Evolutionary conservation across 2,797 vertebrate species (phyloP).

Genomic region (Dallia pectoralis): DNA sequence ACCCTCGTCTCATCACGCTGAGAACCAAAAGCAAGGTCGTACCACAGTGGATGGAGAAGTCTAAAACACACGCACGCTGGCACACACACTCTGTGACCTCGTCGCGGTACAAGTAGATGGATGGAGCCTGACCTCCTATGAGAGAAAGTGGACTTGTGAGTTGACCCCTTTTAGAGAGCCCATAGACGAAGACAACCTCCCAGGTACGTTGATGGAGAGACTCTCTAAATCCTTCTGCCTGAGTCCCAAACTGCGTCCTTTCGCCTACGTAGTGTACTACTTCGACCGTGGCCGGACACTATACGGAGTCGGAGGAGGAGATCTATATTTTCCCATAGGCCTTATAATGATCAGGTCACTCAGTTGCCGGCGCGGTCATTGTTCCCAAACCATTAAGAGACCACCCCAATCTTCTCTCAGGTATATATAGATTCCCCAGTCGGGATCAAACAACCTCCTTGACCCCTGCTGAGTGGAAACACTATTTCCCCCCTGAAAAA

Average conservation of each 20-base stretch:
- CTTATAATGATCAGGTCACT: neutral
- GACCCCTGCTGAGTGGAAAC: neutral
- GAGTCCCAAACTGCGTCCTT: neutral
- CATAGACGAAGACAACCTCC: neutral
- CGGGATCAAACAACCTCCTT: neutral
- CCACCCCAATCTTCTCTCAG: neutral
- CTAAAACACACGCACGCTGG: neutral
- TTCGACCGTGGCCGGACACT: neutral
- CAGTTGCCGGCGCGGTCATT: neutral
- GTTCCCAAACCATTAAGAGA: neutral
- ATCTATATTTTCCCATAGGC: neutral
- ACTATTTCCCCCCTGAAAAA: neutral
- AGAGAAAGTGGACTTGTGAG: conserved; percentile 13
- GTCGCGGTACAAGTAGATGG: conserved; percentile 24
- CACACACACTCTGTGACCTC: conserved; percentile 23
- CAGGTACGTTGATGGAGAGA: neutral
- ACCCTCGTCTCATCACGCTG: neutral
- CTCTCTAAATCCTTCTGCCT: neutral
- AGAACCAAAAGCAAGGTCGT: conserved; percentile 5
- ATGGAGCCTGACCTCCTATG: neutral
- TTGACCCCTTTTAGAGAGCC: conserved; percentile 18
- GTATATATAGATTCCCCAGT: neutral
- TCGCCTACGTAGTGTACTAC: neutral
- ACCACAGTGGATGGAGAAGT: neutral
- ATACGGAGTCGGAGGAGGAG: neutral